Conservation (phyloP, 2,797 vertebrate species). For the Arrhamphus sclerolepis region DNA sequence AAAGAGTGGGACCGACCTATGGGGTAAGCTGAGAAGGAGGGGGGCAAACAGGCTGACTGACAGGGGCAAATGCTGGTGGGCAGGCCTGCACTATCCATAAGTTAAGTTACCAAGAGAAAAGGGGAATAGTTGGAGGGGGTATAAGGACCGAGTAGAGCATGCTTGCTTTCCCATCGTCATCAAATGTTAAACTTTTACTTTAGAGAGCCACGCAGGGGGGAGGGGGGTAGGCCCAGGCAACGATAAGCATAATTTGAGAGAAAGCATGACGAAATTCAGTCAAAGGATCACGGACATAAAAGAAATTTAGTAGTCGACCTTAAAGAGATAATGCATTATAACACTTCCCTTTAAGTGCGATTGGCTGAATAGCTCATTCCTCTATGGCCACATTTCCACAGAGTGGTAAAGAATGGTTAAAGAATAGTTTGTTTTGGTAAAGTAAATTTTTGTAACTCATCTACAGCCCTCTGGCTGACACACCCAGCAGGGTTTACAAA, state of each 20-base stretch:
- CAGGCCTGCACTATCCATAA: slow-evolving; percentile 74
- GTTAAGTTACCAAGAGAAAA: slow-evolving; percentile 57
- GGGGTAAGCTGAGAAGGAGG: slow-evolving; percentile 81
- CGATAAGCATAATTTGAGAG: slow-evolving; percentile 55
- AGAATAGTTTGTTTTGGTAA: too few species aligned
- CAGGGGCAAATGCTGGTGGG: slow-evolving; percentile 81
- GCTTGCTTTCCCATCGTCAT: slow-evolving; percentile 69
- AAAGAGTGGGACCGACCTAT: slow-evolving; percentile 79
- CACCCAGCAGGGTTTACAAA: too few species aligned
- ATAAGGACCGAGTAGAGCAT: slow-evolving; percentile 43
- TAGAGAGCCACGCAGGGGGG: slow-evolving; percentile 47
- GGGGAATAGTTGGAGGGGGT: slow-evolving; percentile 43
- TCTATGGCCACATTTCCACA: too few species aligned
- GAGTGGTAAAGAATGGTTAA: too few species aligned
- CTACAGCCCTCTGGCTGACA: too few species aligned
- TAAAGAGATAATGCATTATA: neutral
- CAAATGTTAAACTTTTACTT: slow-evolving; percentile 74
- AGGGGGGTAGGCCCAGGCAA: slow-evolving; percentile 35
- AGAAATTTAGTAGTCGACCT: slow-evolving; percentile 27
- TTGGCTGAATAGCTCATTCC: neutral
- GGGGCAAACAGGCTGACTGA: slow-evolving; percentile 77
- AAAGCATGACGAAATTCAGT: slow-evolving; percentile 22
- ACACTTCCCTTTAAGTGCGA: neutral
- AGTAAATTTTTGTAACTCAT: too few species aligned
- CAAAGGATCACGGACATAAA: slow-evolving; percentile 10